A percentile compares a stretch with the other conserved stretches of the same genome.
Conservation (phyloP, 2,888 invertebrate species). For the Vanessa cardui region DNA sequence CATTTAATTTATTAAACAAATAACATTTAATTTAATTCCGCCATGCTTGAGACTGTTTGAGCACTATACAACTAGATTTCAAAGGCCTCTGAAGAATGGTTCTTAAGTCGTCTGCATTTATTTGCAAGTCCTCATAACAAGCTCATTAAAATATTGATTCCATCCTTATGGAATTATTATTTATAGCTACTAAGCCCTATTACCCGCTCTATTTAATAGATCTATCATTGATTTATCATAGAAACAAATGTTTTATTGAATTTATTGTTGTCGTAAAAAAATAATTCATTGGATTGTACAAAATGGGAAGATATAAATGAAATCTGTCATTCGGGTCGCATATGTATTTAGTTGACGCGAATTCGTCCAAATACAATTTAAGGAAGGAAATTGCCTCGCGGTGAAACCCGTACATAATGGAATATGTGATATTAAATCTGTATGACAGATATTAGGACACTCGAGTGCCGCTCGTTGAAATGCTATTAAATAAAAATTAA, state of each 20-base stretch:
- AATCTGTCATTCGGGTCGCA: slow-evolving; percentile 75
- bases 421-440: slow-evolving; percentile 80
- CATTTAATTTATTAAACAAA: slow-evolving; percentile 22
- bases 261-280: slow-evolving; percentile 26
- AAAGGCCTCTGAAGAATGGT: slow-evolving; percentile 36
- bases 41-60: slow-evolving; percentile 26
- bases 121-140: slow-evolving; percentile 37
- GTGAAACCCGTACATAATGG: slow-evolving; percentile 71
- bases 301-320: slow-evolving; percentile 64
- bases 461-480: slow-evolving; percentile 36
- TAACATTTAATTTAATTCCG: slow-evolving; percentile 30
- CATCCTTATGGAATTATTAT: slow-evolving; percentile 17
- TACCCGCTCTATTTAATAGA: too few species aligned
- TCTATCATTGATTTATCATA: too few species aligned
- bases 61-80: slow-evolving; percentile 31
- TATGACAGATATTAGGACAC: slow-evolving; percentile 74
- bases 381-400: slow-evolving; percentile 77
- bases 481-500: slow-evolving; percentile 37
- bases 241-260: neutral
- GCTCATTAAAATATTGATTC: slow-evolving; percentile 40
- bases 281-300: slow-evolving; percentile 47
- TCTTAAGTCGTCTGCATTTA: slow-evolving; percentile 36
- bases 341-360: slow-evolving; percentile 76
- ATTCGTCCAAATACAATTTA: slow-evolving; percentile 79
- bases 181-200: too few species aligned